phyloP scores from a whole-genome alignment of 2,888 invertebrate species.

The Philereme vetulata region DNA sequence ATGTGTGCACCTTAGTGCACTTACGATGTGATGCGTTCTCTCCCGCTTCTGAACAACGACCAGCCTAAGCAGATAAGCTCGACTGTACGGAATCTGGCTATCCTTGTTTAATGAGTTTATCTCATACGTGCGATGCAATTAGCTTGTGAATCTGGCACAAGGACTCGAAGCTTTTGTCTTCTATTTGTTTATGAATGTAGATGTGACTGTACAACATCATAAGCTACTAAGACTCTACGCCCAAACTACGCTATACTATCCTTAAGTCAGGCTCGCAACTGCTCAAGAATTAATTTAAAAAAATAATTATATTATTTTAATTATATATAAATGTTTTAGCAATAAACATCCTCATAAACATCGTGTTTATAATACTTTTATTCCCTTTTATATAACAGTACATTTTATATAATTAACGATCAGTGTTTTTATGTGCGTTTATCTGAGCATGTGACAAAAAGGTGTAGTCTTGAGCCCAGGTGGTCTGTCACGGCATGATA shows the following conservation, averaged over 20 bases:
- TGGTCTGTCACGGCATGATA: constrained; percentile 28
- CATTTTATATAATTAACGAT: constrained; percentile 1
- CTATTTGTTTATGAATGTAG: constrained; percentile 22
- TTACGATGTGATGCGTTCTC: not conserved
- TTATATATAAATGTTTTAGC: too few relatives aligned
- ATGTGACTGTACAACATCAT: not conserved
- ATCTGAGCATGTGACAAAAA: constrained; percentile 20
- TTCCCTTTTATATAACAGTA: not conserved
- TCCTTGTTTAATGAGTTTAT: constrained; percentile 83
- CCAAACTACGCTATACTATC: too few relatives aligned
- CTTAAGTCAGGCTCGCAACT: too few relatives aligned
- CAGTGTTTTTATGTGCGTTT: constrained; percentile 1
- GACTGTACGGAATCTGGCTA: constrained; percentile 75
- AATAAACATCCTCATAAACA: too few relatives aligned
- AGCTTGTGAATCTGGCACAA: constrained; percentile 77
- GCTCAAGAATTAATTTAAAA: too few relatives aligned
- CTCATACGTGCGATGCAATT: constrained; percentile 78
- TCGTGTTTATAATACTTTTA: too few relatives aligned
- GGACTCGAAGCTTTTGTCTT: constrained; percentile 51
- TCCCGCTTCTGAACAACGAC: constrained; percentile 12
- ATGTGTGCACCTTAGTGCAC: too few relatives aligned
- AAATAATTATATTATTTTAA: too few relatives aligned
- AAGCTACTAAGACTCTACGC: too few relatives aligned
- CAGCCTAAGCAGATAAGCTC: constrained; percentile 66
- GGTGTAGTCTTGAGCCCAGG: constrained; percentile 24